Conservation (phyloP, 2,113 vertebrate genomes). For the Callorhinus ursinus region DNA sequence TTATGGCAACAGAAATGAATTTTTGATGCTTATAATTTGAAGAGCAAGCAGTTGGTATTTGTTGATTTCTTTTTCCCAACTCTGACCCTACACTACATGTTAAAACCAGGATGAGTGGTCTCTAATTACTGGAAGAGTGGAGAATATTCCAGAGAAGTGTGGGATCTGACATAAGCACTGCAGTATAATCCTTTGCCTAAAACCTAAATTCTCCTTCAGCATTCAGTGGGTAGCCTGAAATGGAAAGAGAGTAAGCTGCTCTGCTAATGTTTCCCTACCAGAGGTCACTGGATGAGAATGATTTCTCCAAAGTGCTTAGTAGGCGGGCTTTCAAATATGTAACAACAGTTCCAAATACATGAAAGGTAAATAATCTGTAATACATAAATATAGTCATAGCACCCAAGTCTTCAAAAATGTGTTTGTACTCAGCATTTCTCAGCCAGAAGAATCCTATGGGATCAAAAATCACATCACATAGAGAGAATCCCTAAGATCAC, state of each 20-base stretch:
- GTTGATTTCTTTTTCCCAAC: neutral
- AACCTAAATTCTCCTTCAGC: neutral
- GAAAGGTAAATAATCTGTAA: slow-evolving; percentile 20
- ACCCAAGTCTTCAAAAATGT: slow-evolving; percentile 36
- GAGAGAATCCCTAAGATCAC: slow-evolving; percentile 47
- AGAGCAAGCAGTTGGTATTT: slow-evolving; percentile 30
- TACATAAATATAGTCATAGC: neutral
- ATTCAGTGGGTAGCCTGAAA: neutral
- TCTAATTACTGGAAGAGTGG: neutral
- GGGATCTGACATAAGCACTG: neutral
- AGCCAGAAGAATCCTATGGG: slow-evolving; percentile 33
- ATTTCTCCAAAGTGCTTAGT: slow-evolving; percentile 51
- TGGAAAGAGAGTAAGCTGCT: neutral
- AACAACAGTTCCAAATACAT: slow-evolving; percentile 32
- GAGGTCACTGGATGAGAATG: slow-evolving; percentile 39
- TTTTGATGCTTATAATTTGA: slow-evolving; percentile 5
- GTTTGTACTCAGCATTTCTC: slow-evolving; percentile 48
- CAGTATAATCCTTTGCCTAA: neutral
- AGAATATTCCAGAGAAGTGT: slow-evolving; percentile 47
- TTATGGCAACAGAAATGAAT: neutral
- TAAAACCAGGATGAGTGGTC: neutral
- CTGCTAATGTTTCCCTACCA: slow-evolving; percentile 41
- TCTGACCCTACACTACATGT: neutral
- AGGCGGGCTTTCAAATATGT: slow-evolving; percentile 7
- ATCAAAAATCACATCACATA: slow-evolving; percentile 31